Base-by-base conservation (phyloP, 2,113 vertebrate genomes). In the Nansenia antarctica region DNA sequence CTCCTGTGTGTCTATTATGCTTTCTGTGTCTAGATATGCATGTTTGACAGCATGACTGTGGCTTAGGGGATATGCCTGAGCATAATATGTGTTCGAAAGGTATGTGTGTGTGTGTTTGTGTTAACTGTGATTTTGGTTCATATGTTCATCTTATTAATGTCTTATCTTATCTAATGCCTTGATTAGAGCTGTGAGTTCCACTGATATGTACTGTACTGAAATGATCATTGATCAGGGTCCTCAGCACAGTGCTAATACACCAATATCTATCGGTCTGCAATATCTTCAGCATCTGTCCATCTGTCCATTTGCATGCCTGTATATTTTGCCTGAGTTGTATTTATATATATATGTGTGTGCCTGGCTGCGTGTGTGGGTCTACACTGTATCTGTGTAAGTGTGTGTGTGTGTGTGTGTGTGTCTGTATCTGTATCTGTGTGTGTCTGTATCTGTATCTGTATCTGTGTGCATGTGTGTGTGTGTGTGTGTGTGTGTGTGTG, bases 211-310 rank as follows among this genome's bases (percentile, higher is more conserved):
- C 55, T 68, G 59, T 57, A 54, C 53, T 54, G 58, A 69, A 60
- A 62, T 76, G 62, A 65, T 6, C 54, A 64, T 42, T 66, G 62
- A 73, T 78, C 47, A 53, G 77, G 77, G 83, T 88, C 80, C 80
- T 88, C 70, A 80, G 72, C 73, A 53, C 70, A 7, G 60, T 34
- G 79, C 78, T 82, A 81, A 75, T 73, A 73, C 59, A 65, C 66
- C 73, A 62, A n/a, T n/a, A n/a, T n/a, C n/a, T n/a, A n/a, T n/a
- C n/a, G n/a, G n/a, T n/a, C n/a, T n/a, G 65, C 60, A 35, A 5
- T 29, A 57, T 76, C 66, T 42, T 31, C 49, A 3, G 52, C 26
- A 70, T 78, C 77, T 60, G n/a, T n/a, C n/a, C 20, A 52, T 67
- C 49, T 55, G 37, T 31, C 49, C 65, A 22, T 53, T 53, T 24